phyloP scores from a whole-genome alignment of 2,113 vertebrate species.

The Ictalurus punctatus region DNA sequence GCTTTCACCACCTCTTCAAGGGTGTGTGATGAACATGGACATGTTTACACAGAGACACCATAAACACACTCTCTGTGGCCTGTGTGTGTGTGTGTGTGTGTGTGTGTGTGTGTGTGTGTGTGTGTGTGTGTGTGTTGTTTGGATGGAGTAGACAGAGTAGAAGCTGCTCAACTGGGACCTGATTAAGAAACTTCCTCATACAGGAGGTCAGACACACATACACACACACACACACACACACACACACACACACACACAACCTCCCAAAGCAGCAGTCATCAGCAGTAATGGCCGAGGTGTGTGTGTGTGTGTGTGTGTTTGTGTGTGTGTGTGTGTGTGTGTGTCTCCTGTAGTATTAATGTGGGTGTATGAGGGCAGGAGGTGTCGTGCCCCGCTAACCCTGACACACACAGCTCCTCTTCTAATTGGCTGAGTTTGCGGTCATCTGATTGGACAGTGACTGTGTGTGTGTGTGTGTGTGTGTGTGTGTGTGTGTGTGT shows the following conservation, averaged over 20 bases:
- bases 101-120: background rate
- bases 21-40: constrained; percentile 57
- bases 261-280: too few species aligned
- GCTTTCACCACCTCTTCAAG: constrained; percentile 59
- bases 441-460: constrained; percentile 38
- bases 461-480: background rate
- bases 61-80: background rate
- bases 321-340: constrained; percentile 39
- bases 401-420: constrained; percentile 29
- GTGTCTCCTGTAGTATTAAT: constrained; percentile 52
- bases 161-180: constrained; percentile 59
- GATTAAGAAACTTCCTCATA: constrained; percentile 62
- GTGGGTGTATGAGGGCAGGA: constrained; percentile 44
- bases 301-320: constrained; percentile 46
- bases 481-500: constrained; percentile 35
- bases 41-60: constrained; percentile 25
- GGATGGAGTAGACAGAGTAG: constrained; percentile 48
- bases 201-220: constrained; percentile 57
- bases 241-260: background rate
- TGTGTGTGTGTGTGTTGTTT: constrained; percentile 41
- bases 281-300: background rate
- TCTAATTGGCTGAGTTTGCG: constrained; percentile 48
- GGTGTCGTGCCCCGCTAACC: constrained; percentile 49
- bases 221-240: constrained; percentile 17
- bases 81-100: background rate